Conservation (phyloP, 2,113 vertebrate species). For the Entosphenus tridentatus region DNA sequence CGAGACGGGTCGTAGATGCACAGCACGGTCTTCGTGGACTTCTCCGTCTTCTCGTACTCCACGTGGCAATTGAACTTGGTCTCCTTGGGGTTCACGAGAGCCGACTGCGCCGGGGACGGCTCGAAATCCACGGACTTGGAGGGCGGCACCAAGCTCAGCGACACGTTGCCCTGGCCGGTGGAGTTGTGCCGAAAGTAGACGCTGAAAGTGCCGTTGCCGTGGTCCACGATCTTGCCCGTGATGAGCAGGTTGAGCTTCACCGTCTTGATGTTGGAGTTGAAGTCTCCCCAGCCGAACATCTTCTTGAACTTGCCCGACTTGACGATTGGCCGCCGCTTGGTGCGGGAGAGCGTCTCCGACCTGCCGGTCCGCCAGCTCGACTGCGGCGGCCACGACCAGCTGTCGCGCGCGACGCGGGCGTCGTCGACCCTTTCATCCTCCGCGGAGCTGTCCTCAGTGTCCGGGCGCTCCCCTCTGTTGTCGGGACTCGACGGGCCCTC, state of each 20-base stretch:
- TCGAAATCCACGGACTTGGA: conserved; percentile 69
- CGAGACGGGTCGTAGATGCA: conserved; percentile 83
- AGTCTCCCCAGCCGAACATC: conserved; percentile 92
- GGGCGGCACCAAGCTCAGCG: conserved; percentile 67
- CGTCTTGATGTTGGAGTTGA: conserved; percentile 79
- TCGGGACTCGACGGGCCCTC: too few relatives aligned
- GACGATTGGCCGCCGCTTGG: conserved; percentile 50
- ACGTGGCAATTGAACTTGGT: conserved; percentile 76
- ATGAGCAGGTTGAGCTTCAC: conserved; percentile 55
- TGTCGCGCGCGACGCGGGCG: too few relatives aligned
- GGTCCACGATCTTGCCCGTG: conserved; percentile 66
- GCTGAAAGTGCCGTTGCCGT: conserved; percentile 89
- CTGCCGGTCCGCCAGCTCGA: conserved; percentile 21
- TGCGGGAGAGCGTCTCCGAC: conserved; percentile 32
- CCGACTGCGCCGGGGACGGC: conserved; percentile 30
- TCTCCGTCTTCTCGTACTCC: conserved; percentile 87
- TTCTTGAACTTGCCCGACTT: conserved; percentile 70
- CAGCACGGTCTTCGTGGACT: conserved; percentile 67
- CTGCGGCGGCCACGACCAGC: too few relatives aligned
- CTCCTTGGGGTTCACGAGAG: conserved; percentile 36
- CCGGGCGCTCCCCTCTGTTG: too few relatives aligned
- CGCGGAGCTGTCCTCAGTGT: too few relatives aligned
- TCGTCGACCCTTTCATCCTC: too few relatives aligned
- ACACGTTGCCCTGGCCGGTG: conserved; percentile 70
- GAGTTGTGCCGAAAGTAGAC: conserved; percentile 94